Percentiles rank a stretch among this genome's conserved stretches.
phyloP scores from a whole-genome alignment of 2,888 invertebrate genomes.

The Heliconius cydno region DNA sequence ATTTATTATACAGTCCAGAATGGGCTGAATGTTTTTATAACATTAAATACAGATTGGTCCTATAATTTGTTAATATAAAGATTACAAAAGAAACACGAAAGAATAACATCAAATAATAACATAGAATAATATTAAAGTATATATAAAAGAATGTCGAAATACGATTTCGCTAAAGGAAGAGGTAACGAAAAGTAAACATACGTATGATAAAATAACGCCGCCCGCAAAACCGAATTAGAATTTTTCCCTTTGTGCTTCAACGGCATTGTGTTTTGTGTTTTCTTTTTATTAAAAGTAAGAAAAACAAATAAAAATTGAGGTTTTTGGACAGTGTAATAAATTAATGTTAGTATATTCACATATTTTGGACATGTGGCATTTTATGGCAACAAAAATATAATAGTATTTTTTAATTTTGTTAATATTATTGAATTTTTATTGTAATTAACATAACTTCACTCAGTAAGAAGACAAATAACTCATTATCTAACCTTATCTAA shows the following conservation, averaged over 20 bases:
- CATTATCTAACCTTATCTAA: background rate
- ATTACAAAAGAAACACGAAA: background rate
- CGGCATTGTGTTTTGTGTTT: conserved; percentile 61
- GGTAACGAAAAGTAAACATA: conserved; percentile 55
- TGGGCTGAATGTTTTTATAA: background rate
- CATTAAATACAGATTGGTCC: background rate
- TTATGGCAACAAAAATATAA: background rate
- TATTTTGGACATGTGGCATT: background rate
- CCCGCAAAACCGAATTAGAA: conserved; percentile 62
- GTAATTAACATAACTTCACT: background rate
- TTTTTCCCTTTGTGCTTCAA: conserved; percentile 63
- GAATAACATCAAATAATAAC: conserved; percentile 9
- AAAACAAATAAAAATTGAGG: conserved; percentile 63
- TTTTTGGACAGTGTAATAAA: conserved; percentile 33
- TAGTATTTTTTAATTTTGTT: background rate
- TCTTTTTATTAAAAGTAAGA: conserved; percentile 67
- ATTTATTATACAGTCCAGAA: too few relatives aligned
- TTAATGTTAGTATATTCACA: background rate
- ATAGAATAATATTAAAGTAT: background rate
- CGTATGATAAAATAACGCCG: conserved; percentile 59
- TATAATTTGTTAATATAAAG: background rate
- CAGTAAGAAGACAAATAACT: background rate
- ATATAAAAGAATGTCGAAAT: conserved; percentile 52
- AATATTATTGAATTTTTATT: background rate
- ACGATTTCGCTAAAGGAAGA: conserved; percentile 51